Evolutionary conservation across 2,888 invertebrate genomes (phyloP).

Genomic region (Timema podura): DNA sequence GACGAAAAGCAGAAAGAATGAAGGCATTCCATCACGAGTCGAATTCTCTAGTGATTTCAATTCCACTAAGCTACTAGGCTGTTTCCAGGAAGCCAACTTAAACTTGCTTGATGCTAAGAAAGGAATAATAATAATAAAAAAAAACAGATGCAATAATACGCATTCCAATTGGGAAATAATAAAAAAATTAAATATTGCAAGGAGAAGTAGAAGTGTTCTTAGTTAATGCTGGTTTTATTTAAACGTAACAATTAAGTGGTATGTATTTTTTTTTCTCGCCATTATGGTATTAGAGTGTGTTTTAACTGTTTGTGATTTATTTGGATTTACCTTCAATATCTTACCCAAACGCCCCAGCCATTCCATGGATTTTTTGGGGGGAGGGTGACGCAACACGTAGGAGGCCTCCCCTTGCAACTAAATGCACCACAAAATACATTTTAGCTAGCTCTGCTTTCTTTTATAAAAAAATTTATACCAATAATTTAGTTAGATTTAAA

Average conservation of each 20-base stretch:
- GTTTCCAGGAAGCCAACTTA: conserved; percentile 24
- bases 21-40: conserved; percentile 24
- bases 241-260: conserved; percentile 10
- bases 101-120: conserved; percentile 27
- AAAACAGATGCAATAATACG: conserved; percentile 25
- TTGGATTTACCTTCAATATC: conserved; percentile 32
- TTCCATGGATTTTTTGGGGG: conserved; percentile 33
- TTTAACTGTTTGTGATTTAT: conserved; percentile 30
- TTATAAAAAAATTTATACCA: conserved; percentile 21
- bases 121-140: conserved; percentile 19
- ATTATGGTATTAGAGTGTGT: conserved; percentile 20
- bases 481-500: conserved; percentile 14
- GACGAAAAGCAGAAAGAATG: conserved; percentile 26
- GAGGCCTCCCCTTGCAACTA: conserved; percentile 33
- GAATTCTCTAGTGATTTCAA: conserved; percentile 12
- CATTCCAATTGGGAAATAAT: conserved; percentile 27
- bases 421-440: conserved; percentile 35
- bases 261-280: not conserved
- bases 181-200: conserved; percentile 24
- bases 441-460: conserved; percentile 29
- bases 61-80: conserved; percentile 26
- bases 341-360: conserved; percentile 33
- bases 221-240: conserved; percentile 13
- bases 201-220: conserved; percentile 25
- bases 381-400: conserved; percentile 21